Conservation (phyloP, 1,140 invertebrate species). For the Tetragonula clypearis region DNA sequence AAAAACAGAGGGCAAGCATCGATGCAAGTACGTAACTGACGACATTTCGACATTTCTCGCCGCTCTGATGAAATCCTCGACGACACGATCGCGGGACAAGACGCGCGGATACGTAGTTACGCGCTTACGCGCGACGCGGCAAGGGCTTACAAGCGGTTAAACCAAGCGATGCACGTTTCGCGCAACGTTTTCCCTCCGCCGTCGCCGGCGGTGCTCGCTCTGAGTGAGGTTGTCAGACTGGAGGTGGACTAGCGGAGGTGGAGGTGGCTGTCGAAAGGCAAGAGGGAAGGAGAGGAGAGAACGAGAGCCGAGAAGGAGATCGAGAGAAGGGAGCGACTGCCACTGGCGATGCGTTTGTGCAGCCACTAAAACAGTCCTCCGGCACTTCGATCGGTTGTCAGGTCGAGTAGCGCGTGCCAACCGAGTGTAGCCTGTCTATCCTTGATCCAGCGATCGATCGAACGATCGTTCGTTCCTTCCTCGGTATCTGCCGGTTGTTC, state of each 20-base stretch:
- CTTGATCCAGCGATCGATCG: slow-evolving; percentile 16
- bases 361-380: slow-evolving; percentile 74
- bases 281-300: slow-evolving; percentile 24
- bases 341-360: slow-evolving; percentile 71
- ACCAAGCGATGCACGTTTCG: slow-evolving; percentile 18
- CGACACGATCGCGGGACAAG: not conserved
- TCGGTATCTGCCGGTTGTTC: not conserved
- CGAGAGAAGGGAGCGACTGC: slow-evolving; percentile 60
- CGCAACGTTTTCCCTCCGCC: slow-evolving; percentile 19
- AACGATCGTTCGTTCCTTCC: not conserved
- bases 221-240: not conserved
- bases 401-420: slow-evolving; percentile 51
- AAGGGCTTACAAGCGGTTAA: slow-evolving; percentile 12
- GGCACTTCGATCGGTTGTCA: slow-evolving; percentile 70
- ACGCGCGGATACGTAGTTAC: not conserved
- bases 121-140: too few species aligned
- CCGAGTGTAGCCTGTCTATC: not conserved
- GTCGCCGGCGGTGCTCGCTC: not conserved
- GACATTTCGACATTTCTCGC: not conserved
- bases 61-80: not conserved
- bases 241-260: slow-evolving; percentile 39
- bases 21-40: too few species aligned
- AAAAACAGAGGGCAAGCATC: too few species aligned
- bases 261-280: slow-evolving; percentile 11
- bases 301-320: slow-evolving; percentile 38